Evolutionary conservation across 1,140 invertebrate species (phyloP).

Genomic region (Pygmarrhopalites habei): DNA sequence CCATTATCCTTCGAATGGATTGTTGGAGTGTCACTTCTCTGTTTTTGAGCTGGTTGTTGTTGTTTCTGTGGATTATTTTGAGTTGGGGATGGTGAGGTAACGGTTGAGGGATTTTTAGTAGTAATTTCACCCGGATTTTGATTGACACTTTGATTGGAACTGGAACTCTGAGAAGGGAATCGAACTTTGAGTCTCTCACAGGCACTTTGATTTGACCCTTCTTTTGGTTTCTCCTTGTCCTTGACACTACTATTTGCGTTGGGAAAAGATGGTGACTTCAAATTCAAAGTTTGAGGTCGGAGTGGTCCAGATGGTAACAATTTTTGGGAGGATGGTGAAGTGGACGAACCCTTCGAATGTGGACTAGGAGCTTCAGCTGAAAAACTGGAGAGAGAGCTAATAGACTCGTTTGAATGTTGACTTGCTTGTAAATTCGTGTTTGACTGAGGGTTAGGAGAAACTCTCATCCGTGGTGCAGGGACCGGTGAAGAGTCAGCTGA

Average conservation of each 20-base stretch:
- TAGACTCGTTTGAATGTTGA: conserved; percentile 40
- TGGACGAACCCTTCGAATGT: conserved; percentile 4
- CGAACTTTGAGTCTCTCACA: conserved; percentile 26
- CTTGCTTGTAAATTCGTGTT: not conserved
- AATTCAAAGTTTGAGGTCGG: conserved; percentile 15
- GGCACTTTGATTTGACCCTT: conserved; percentile 12
- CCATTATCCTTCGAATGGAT: not conserved
- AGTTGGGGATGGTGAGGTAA: not conserved
- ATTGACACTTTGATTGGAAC: too few species aligned
- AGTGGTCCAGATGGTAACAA: conserved; percentile 17
- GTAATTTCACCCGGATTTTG: too few species aligned
- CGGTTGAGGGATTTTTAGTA: not conserved
- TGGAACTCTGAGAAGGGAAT: not conserved
- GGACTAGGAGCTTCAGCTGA: conserved; percentile 34
- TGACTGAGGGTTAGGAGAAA: conserved; percentile 18
- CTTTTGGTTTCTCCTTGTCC: conserved; percentile 6
- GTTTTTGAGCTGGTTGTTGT: too few species aligned
- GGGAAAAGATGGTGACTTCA: not conserved
- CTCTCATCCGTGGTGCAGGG: conserved; percentile 27
- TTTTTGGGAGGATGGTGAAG: not conserved
- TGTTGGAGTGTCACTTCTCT: too few species aligned
- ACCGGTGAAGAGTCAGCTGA: conserved; percentile 37
- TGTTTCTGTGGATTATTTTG: conserved; percentile 4
- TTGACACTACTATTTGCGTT: conserved; percentile 4
- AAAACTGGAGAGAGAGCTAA: conserved; percentile 42